phyloP scores from a whole-genome alignment of 2,113 vertebrate genomes.

The Sinosuthora webbiana region DNA sequence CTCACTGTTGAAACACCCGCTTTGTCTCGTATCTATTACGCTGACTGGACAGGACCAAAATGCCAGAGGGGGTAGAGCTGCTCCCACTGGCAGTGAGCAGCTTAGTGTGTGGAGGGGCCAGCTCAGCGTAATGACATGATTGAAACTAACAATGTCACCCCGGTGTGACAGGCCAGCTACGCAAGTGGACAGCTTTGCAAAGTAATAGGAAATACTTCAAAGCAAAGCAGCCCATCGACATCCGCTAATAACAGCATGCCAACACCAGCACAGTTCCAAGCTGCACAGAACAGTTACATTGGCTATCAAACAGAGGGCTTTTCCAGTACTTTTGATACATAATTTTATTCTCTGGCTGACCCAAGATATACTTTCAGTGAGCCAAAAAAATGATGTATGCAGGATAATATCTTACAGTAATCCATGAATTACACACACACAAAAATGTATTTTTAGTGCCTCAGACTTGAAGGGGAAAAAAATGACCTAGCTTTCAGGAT shows the following conservation, averaged over 20 bases:
- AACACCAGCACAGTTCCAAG: background rate
- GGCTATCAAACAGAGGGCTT: background rate
- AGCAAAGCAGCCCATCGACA: background rate
- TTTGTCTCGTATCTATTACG: background rate
- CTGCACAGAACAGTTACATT: background rate
- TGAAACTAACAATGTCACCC: background rate
- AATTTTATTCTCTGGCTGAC: slow-evolving; percentile 48
- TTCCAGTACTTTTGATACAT: slow-evolving; percentile 22
- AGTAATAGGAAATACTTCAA: background rate
- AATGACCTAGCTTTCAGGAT: background rate
- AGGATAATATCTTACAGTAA: background rate
- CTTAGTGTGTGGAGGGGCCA: background rate
- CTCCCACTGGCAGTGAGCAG: accelerated
- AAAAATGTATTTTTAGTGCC: background rate
- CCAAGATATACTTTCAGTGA: background rate
- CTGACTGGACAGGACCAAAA: background rate
- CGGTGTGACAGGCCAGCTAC: accelerated
- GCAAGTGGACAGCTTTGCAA: background rate
- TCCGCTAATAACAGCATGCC: background rate
- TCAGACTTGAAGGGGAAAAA: background rate
- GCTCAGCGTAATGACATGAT: accelerated
- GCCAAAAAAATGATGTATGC: slow-evolving; percentile 37
- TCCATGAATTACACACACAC: background rate
- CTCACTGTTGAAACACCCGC: background rate
- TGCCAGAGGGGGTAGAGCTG: background rate